phyloP scores from a whole-genome alignment of 2,797 vertebrate species.

The Enteromius unitaeniatus region DNA sequence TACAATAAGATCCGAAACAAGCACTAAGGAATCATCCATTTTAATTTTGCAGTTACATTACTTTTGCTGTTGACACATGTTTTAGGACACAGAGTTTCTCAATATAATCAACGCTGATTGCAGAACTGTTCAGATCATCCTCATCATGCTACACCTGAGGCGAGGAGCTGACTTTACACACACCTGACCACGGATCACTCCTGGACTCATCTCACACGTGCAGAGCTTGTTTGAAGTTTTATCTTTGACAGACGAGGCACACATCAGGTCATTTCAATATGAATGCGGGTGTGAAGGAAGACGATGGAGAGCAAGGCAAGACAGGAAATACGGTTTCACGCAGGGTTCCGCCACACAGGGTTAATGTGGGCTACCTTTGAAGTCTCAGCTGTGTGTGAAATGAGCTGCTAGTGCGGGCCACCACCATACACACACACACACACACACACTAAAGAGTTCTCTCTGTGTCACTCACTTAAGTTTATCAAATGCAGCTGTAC shows the following conservation, averaged over 20 bases:
- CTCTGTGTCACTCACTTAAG: conserved; percentile 8
- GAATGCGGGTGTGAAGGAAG: conserved; percentile 75
- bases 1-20: neutral
- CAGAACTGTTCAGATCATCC: neutral
- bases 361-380: conserved; percentile 82
- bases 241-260: conserved; percentile 66
- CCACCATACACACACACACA: neutral
- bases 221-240: conserved; percentile 78
- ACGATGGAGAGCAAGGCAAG: conserved; percentile 68
- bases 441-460: neutral
- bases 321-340: conserved; percentile 78
- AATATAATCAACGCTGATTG: neutral
- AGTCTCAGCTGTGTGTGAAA: conserved; percentile 81
- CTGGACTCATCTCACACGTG: conserved; percentile 1
- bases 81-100: neutral
- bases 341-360: conserved; percentile 73
- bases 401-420: conserved; percentile 74
- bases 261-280: conserved; percentile 81
- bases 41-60: neutral
- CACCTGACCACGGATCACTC: conserved; percentile 1
- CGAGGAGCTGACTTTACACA: neutral
- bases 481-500: conserved; percentile 8
- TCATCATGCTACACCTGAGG: neutral
- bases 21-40: neutral
- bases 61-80: neutral